Evolutionary conservation across 2,797 vertebrate genomes (phyloP), one percentile per base, ranked within the genome.

Genomic region (Podarcis lilfordi): DNA sequence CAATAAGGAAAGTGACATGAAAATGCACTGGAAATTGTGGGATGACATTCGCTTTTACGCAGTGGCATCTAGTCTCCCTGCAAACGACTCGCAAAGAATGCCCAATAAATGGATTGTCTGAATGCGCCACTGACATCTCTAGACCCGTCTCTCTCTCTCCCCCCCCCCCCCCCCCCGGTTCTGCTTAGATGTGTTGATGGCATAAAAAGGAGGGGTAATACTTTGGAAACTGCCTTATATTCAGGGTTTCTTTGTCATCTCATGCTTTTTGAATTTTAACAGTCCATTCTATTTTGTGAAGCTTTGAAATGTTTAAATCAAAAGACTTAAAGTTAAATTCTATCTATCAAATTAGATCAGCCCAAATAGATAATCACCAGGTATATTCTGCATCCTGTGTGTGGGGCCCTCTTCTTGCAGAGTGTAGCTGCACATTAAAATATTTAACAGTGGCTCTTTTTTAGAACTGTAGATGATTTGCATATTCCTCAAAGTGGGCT

Each of bases 391-490:
- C 93, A 90, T 86, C 91, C 88, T 92, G 93, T 83, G 94, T 93
- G 86, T 90, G 79, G 0, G 0, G 27, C 80, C 88, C 91, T 88
- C 86, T 91, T 91, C 78, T 94, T 92, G 84, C 90, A 66, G 66
- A 80, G 9, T 86, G 92, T 86, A 88, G 68, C 88, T 91, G 92
- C 92, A 86, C 89, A 94, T 95, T 96, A 93, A 96, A 97, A 95
- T 95, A 95, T 94, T 95, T 94, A 94, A 86, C 90, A 66, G 74
- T 21, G 3, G 76, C 89, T 89, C 87, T 92, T 66, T 2, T 61
- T 95, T 88, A 88, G 89, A 89, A 86, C 89, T 5, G 50, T 89
- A 91, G 92, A 87, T 93, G 23, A 92, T 94, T 94, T 88, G n/a
- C 90, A 80, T 92, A 89, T 64, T 94, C 27, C 74, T 84, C 89